These are phyloP conservation scores for Enteromius unitaeniatus DNA, from an alignment of 2,797 vertebrate species.

Conservation along the genomic window DNA sequence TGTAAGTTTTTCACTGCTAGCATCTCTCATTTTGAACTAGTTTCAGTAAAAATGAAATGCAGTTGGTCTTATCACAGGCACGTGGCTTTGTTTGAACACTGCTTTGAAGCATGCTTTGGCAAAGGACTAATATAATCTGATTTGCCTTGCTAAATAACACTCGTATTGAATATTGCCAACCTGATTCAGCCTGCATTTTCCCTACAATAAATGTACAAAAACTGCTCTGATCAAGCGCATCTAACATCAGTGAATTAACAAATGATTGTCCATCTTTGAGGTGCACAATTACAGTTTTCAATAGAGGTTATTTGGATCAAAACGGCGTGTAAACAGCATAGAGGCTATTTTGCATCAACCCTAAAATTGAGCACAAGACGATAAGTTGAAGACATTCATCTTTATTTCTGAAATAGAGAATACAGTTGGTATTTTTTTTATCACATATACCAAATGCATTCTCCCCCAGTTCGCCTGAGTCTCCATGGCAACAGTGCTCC, in stretches of 20 bases:
- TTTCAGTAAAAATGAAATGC: background rate
- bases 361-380: background rate
- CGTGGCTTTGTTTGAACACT: background rate
- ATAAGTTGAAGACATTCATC: slow-evolving; percentile 67
- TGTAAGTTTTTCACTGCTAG: background rate
- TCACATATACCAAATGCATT: slow-evolving; percentile 69
- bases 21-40: background rate
- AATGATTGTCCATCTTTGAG: background rate
- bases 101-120: background rate
- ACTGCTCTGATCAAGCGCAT: background rate
- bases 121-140: background rate
- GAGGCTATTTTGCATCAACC: background rate
- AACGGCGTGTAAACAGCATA: background rate
- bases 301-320: background rate
- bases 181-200: background rate
- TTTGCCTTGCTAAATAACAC: background rate
- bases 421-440: slow-evolving; percentile 76
- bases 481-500: slow-evolving; percentile 71
- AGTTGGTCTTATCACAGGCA: background rate
- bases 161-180: background rate
- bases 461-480: slow-evolving; percentile 61
- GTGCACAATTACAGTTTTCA: too few relatives aligned
- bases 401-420: slow-evolving; percentile 80
- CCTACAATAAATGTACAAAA: background rate
- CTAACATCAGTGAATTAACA: background rate